Base-by-base conservation (phyloP, 2,113 vertebrate genomes). In the Geococcyx californianus region DNA sequence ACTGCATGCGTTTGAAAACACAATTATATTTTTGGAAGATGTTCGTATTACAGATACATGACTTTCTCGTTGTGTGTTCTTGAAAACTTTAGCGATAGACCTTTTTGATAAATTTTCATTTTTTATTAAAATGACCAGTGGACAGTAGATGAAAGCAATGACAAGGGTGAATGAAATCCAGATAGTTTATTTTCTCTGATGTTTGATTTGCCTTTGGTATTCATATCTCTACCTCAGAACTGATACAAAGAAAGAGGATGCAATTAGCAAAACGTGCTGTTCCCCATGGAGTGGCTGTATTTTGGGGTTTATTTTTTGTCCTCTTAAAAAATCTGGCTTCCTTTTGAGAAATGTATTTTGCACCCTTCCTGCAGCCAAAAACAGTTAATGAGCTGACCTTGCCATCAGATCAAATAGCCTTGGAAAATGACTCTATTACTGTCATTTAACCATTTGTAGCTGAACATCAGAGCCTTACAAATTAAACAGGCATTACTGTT, bases 401-500 rank as follows among this genome's bases (percentile, higher is more conserved):
- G 84, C 86, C 84, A 93, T 92, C 86, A 68, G 93, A 89, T 89
- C 91, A 95, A 97, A 93, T 95, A 96, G 79, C 82, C 75, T 93
- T 82, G 80, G 90, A 94, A 97, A 97, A 96, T 94, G 83, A 97
- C 89, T 96, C 84, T 96, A 74, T 94, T 96, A 97, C 96, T 96
- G 96, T 96, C 92, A 76, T 95, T 97, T 97, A 96, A 97, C 95
- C 94, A 93, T 95, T 97, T 97, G 87, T 95, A 95, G 95, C 93
- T 90, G 91, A 94, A 94, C 89, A 92, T 80, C 56, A 96, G 96
- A 98, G 94, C 90, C 92, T 96, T 95, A 96, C 96, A 97, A 97
- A 98, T 98, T 98, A 98, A 98, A 96, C 95, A 97, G 98, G 96
- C 97, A 96, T 97, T 97, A 96, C 95, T 93, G 76, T 97, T 97